Evolutionary conservation across 2,113 vertebrate species (phyloP).

Genomic region (Eira barbara): DNA sequence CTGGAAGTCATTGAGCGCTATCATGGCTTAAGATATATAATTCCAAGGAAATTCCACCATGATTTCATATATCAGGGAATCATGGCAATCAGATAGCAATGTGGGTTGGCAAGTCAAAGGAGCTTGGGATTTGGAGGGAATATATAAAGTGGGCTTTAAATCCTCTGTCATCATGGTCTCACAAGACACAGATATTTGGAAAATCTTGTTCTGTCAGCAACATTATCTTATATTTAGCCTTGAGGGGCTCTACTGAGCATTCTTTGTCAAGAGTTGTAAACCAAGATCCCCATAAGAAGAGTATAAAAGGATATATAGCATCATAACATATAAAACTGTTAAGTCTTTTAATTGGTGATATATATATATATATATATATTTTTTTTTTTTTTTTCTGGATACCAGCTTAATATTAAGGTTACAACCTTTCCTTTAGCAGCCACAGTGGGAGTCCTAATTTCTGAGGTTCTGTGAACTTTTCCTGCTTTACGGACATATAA

Average conservation of each 20-base stretch:
- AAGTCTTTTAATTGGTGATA: background rate
- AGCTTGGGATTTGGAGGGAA: background rate
- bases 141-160: background rate
- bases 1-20: slow-evolving; percentile 67
- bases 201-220: slow-evolving; percentile 22
- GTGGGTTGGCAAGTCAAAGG: background rate
- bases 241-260: background rate
- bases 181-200: slow-evolving; percentile 32
- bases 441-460: background rate
- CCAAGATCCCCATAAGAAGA: background rate
- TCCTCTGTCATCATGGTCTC: background rate
- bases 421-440: background rate
- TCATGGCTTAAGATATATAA: slow-evolving; percentile 24
- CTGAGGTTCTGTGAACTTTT: background rate
- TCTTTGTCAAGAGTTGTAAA: slow-evolving; percentile 38
- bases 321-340: background rate
- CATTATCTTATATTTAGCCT: background rate
- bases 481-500: background rate
- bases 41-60: slow-evolving; percentile 68
- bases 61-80: slow-evolving; percentile 54
- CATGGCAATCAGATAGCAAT: slow-evolving; percentile 39
- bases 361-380: no score
- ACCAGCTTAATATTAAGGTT: background rate
- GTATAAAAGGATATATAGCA: background rate
- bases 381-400: background rate